phyloP scores from a whole-genome alignment of 2,113 vertebrate genomes.

The Daboia siamensis region DNA sequence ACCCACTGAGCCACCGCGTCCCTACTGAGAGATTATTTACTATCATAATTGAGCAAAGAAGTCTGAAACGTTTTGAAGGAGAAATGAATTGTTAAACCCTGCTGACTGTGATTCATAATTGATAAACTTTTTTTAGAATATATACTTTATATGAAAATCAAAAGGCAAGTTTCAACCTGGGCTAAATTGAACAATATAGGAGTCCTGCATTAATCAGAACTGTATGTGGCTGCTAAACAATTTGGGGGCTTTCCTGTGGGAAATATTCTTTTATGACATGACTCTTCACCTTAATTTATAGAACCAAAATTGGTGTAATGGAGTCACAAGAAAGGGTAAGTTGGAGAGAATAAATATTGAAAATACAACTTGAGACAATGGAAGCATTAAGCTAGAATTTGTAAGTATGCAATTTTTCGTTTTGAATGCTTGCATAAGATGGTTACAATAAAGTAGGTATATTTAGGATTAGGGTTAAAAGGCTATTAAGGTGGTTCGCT shows the following conservation, averaged over 20 bases:
- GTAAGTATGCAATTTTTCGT: neutral
- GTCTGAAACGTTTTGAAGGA: neutral
- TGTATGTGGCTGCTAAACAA: neutral
- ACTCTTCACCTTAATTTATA: neutral
- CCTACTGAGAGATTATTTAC: neutral
- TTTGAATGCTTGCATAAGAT: neutral
- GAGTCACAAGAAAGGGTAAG: neutral
- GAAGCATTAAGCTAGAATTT: neutral
- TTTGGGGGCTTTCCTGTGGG: neutral
- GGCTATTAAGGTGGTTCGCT: neutral
- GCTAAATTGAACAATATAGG: neutral
- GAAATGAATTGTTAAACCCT: neutral
- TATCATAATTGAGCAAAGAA: neutral
- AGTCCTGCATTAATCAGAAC: neutral
- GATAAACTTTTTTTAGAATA: neutral
- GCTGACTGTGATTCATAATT: conserved; percentile 6
- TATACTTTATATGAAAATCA: conserved; percentile 1
- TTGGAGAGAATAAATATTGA: neutral
- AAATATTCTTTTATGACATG: neutral
- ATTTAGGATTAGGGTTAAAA: neutral
- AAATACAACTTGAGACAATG: neutral
- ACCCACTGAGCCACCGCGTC: no score
- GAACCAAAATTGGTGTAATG: neutral
- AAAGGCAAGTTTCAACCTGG: conserved; percentile 9
- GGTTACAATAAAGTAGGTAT: neutral